Conservation (phyloP, 2,113 vertebrate species). For the Nematolebias whitei region DNA sequence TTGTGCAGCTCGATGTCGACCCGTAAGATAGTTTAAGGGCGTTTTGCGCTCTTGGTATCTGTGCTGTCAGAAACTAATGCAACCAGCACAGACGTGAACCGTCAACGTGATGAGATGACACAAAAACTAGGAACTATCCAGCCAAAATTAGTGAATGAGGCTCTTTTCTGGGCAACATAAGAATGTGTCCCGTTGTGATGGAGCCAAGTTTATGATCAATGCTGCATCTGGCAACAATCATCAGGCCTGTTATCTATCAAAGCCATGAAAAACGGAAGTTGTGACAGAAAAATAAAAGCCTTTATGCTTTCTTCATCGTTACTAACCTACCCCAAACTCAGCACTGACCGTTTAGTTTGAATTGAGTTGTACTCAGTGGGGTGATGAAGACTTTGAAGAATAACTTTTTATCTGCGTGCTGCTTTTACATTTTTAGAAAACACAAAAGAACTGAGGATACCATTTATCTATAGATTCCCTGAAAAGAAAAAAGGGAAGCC, state of each 20-base stretch:
- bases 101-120: slow-evolving; percentile 25
- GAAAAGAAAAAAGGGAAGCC: slow-evolving; percentile 61
- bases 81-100: slow-evolving; percentile 15
- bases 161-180: slow-evolving; percentile 40
- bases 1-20: neutral
- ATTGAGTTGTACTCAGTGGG: slow-evolving; percentile 59
- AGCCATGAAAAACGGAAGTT: slow-evolving; percentile 51
- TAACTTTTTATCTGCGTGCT: slow-evolving; percentile 62
- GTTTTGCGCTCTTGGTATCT: slow-evolving; percentile 29
- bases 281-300: slow-evolving; percentile 47
- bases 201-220: slow-evolving; percentile 53
- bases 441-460: slow-evolving; percentile 60
- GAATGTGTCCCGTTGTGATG: slow-evolving; percentile 44
- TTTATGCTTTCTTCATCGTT: slow-evolving; percentile 42
- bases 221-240: slow-evolving; percentile 44
- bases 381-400: slow-evolving; percentile 64
- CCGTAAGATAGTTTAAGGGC: slow-evolving; percentile 6
- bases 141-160: slow-evolving; percentile 45
- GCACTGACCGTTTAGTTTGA: slow-evolving; percentile 58
- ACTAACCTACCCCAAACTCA: slow-evolving; percentile 62
- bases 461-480: slow-evolving; percentile 71
- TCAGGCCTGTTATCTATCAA: slow-evolving; percentile 62
- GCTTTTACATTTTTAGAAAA: slow-evolving; percentile 48
- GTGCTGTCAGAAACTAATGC: no score
- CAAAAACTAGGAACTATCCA: slow-evolving; percentile 51